These are phyloP conservation scores for Smutsia gigantea DNA, from an alignment of 2,797 vertebrate species.

Conservation along the genomic window DNA sequence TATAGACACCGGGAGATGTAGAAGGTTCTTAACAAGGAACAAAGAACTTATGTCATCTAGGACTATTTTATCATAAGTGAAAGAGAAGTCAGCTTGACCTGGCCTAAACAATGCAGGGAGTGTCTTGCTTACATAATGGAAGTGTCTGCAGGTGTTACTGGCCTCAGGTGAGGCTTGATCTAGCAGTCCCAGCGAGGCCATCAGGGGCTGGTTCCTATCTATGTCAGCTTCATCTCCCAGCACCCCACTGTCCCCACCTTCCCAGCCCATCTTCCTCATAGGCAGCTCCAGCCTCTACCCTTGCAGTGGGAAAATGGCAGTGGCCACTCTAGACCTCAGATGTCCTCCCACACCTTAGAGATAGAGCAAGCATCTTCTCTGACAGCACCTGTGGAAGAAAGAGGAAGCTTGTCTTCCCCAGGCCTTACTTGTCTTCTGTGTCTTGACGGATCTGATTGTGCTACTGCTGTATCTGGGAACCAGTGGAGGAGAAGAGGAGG, in stretches of 20 bases:
- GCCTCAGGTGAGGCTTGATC: background rate
- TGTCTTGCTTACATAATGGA: conserved; percentile 25
- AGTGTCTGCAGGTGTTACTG: background rate
- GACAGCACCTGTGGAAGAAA: background rate
- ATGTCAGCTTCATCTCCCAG: background rate
- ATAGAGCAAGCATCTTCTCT: background rate
- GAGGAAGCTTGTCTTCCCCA: background rate
- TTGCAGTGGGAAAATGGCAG: background rate
- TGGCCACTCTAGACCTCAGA: background rate
- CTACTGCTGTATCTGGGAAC: background rate
- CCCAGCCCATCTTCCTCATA: background rate
- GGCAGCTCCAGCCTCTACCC: background rate
- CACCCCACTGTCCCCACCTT: background rate
- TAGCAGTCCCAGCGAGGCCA: background rate
- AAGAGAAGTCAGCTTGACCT: background rate
- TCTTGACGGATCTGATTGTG: background rate
- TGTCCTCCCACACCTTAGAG: background rate
- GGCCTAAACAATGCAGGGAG: background rate
- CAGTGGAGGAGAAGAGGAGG: background rate
- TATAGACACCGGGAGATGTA: background rate
- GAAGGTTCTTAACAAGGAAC: background rate
- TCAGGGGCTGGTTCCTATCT: background rate
- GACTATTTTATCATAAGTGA: conserved; percentile 22
- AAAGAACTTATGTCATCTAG: background rate
- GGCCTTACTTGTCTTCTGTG: background rate